A percentile compares a stretch with the other conserved stretches of the same genome.
Evolutionary conservation across 2,888 invertebrate genomes (phyloP).

Genomic region (Helicoverpa assulta): DNA sequence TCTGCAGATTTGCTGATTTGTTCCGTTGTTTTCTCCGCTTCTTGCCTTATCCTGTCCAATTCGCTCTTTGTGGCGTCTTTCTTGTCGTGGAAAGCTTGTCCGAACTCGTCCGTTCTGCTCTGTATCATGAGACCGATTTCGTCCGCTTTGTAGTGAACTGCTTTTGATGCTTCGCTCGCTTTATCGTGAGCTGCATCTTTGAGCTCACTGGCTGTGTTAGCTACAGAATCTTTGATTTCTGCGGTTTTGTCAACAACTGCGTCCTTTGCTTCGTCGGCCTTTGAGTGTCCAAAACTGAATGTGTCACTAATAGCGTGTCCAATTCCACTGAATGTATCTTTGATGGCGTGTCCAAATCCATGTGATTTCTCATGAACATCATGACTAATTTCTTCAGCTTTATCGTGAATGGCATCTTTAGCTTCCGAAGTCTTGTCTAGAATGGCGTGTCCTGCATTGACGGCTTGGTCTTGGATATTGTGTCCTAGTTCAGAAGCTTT

Average conservation of each 20-base stretch:
- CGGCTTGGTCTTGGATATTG: conserved; percentile 41
- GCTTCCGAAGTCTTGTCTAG: conserved; percentile 49
- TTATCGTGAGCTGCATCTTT: conserved; percentile 58
- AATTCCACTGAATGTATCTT: conserved; percentile 62
- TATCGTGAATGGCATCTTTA: conserved; percentile 54
- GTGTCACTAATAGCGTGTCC: conserved; percentile 64
- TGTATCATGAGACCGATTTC: conserved; percentile 68
- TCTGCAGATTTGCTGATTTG: conserved; percentile 85
- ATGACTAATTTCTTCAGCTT: conserved; percentile 49
- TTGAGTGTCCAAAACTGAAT: conserved; percentile 63
- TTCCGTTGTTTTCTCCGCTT: conserved; percentile 85
- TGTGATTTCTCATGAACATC: conserved; percentile 60
- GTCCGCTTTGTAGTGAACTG: conserved; percentile 69
- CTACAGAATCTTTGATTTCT: conserved; percentile 62
- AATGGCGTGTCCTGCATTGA: conserved; percentile 48
- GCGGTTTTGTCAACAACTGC: conserved; percentile 55
- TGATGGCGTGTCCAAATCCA: conserved; percentile 60
- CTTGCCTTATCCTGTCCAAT: conserved; percentile 83
- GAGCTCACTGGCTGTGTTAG: conserved; percentile 52
- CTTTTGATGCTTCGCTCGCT: conserved; percentile 63
- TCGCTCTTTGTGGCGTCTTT: conserved; percentile 79
- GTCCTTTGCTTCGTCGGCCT: conserved; percentile 62
- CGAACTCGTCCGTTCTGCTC: conserved; percentile 70
- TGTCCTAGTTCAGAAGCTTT: conserved; percentile 48
- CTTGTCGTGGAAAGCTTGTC: conserved; percentile 70